Evolutionary conservation across 2,797 vertebrate species (phyloP).

Genomic region (Poecilia wingei): DNA sequence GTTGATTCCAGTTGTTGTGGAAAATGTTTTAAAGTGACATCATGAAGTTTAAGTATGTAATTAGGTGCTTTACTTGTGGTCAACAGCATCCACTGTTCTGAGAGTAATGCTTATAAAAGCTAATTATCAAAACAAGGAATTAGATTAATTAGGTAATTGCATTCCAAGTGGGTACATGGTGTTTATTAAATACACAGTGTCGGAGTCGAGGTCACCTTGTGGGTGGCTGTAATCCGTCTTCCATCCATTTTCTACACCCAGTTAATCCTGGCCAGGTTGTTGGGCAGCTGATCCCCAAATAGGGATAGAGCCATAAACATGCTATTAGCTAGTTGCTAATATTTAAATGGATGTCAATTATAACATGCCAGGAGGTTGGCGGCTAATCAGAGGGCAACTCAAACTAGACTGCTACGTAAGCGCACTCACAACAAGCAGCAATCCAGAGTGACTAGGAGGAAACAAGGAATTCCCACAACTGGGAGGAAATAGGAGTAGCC

Average conservation of each 20-base stretch:
- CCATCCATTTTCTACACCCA: background rate
- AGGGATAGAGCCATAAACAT: background rate
- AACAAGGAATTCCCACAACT: background rate
- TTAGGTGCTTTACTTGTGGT: conserved; percentile 30
- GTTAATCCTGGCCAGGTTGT: background rate
- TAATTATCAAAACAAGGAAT: background rate
- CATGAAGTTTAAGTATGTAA: conserved; percentile 16
- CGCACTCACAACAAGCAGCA: background rate
- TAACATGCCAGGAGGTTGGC: background rate
- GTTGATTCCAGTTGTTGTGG: conserved; percentile 37
- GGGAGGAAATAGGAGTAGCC: background rate
- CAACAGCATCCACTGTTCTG: conserved; percentile 15
- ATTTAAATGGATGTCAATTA: background rate
- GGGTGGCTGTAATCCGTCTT: background rate
- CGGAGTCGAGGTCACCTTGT: background rate
- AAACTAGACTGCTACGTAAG: background rate
- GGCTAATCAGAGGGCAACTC: background rate
- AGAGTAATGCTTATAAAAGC: conserved; percentile 7
- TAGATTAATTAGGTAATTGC: background rate
- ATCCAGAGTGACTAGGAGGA: background rate
- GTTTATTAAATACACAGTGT: background rate
- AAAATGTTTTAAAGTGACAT: conserved; percentile 41
- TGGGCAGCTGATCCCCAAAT: background rate
- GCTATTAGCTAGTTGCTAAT: background rate
- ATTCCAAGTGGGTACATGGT: no score